Conservation (phyloP, 1,140 invertebrate genomes). For the Anastatus disparis region DNA sequence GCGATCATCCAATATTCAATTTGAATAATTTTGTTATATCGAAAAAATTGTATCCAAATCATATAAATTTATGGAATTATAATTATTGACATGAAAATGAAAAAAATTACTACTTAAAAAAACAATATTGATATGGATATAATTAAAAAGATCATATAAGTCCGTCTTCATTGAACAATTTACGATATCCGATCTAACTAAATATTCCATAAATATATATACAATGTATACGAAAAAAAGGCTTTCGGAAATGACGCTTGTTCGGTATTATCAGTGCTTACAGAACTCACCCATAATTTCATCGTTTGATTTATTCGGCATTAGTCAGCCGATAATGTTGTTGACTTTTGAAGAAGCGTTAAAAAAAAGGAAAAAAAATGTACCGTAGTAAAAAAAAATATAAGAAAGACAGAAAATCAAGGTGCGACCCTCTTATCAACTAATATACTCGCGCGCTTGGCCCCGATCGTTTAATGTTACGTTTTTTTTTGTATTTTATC, state of each 20-base stretch:
- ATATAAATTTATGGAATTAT: too few relatives aligned
- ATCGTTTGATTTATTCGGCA: slow-evolving; percentile 54
- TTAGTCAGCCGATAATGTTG: slow-evolving; percentile 57
- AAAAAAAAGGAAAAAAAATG: too few relatives aligned
- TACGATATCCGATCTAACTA: neutral
- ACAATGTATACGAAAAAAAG: neutral
- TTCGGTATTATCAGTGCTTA: slow-evolving; percentile 11
- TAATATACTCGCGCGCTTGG: slow-evolving; percentile 26
- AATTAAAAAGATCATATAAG: too few relatives aligned
- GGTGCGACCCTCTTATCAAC: slow-evolving; percentile 55
- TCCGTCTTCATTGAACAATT: too few relatives aligned
- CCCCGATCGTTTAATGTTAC: slow-evolving; percentile 41
- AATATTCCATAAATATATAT: neutral
- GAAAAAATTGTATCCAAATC: too few relatives aligned
- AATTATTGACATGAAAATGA: too few relatives aligned
- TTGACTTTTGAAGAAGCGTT: slow-evolving; percentile 53
- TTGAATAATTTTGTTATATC: too few relatives aligned
- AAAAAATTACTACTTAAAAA: too few relatives aligned
- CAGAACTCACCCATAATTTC: slow-evolving; percentile 29
- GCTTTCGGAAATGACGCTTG: neutral
- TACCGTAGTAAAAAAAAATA: neutral
- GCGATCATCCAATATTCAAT: too few relatives aligned
- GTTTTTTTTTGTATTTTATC: too few relatives aligned
- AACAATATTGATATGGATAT: too few relatives aligned
- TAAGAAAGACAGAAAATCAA: slow-evolving; percentile 50